phyloP scores from a whole-genome alignment of 2,888 invertebrate species.

The Gisinianus flammeolus region DNA sequence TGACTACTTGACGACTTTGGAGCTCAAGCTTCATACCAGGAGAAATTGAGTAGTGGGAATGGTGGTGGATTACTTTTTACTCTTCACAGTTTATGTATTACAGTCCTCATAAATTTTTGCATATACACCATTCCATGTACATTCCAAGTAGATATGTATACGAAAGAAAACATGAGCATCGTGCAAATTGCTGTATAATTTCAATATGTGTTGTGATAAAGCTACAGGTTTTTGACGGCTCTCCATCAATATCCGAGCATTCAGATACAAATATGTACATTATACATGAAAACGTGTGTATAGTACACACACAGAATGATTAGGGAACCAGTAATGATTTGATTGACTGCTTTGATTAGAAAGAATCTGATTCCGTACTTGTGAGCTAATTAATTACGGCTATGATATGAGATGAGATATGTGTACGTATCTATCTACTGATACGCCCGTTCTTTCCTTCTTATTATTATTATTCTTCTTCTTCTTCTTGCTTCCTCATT shows the following conservation, averaged over 20 bases:
- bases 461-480: no score
- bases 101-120: neutral
- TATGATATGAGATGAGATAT: no score
- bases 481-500: constrained; percentile 14
- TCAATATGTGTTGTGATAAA: neutral
- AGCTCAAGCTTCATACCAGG: neutral
- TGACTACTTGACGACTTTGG: no score
- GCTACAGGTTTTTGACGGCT: neutral
- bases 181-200: neutral
- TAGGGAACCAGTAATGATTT: constrained; percentile 27
- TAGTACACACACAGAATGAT: neutral
- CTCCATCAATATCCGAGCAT: neutral
- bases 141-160: neutral
- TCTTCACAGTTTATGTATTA: neutral
- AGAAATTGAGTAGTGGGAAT: neutral
- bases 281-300: neutral
- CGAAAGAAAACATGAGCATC: neutral
- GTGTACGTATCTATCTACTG: no score
- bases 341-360: constrained; percentile 31
- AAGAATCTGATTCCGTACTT: constrained; percentile 4
- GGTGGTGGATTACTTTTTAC: neutral
- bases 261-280: neutral
- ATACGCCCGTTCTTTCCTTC: no score
- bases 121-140: neutral
- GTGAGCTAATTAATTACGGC: constrained; percentile 21